Evolutionary conservation across 1,140 invertebrate genomes (phyloP).

Genomic region (Pogonomyrmex californicus): DNA sequence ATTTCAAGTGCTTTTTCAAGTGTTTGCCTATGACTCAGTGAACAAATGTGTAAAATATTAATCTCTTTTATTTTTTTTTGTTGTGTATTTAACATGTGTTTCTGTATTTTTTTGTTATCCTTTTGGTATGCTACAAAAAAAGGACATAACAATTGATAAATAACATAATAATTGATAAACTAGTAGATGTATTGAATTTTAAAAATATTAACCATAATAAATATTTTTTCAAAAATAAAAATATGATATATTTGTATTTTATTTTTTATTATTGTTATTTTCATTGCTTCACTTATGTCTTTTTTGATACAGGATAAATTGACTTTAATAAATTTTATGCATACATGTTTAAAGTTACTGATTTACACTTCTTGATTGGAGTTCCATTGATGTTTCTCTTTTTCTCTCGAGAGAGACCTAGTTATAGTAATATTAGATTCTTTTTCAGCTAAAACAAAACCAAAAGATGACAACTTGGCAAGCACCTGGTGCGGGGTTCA

Average conservation of each 20-base stretch:
- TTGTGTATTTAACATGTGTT: neutral
- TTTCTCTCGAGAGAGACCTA: neutral
- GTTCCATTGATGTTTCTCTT: constrained; percentile 41
- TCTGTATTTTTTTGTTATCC: neutral
- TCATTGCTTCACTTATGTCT: neutral
- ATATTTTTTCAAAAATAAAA: neutral
- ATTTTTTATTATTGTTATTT: neutral
- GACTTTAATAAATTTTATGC: constrained; percentile 23
- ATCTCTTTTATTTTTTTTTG: neutral
- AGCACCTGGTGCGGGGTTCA: constrained; percentile 81
- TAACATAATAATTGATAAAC: neutral
- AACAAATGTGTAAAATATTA: neutral
- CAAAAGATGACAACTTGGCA: constrained; percentile 84
- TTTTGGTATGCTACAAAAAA: neutral
- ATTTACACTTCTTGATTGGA: constrained; percentile 48
- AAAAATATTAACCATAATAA: neutral
- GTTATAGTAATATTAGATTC: constrained; percentile 78
- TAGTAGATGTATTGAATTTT: neutral
- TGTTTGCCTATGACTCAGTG: neutral
- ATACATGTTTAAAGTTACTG: constrained; percentile 47
- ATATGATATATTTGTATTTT: neutral
- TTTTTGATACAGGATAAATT: neutral
- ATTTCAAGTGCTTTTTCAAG: constrained; percentile 13
- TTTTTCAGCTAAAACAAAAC: constrained; percentile 81
- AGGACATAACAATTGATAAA: neutral